Base-by-base conservation (phyloP, 2,888 invertebrate species). In the Drosophila crucigera region DNA sequence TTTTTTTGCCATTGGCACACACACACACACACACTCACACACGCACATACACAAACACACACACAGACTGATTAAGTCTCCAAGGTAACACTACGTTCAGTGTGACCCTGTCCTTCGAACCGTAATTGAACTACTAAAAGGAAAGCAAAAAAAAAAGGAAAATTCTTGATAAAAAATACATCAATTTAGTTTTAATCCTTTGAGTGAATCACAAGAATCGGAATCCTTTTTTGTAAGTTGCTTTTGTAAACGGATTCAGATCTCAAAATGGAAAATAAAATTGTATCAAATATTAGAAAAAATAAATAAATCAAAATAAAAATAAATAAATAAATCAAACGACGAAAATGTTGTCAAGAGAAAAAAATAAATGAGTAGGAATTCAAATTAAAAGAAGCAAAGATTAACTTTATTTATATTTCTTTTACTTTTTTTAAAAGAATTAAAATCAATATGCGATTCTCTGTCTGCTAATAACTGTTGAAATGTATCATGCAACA, bases 1-100 rank as follows among this genome's bases (percentile, higher is more conserved):
- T 59, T 71, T 68, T 60, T 59, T 50, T 52, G 63, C 66, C 67
- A 16, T 22, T 39, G 58, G 56, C 73, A 30, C 28, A 60, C 43
- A n/a, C 39, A 41, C n/a, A 41, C n/a, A 41, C n/a, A 41, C 39
- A 14, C 22, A 22, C 22, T n/a, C n/a, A 25, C 25, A 9, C 35
- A 11, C 11, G n/a, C 19, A 2, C 35, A 16, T 3, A 39, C 39
- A n/a, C 4, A n/a, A 5, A 30, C 30, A 30, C 30, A 9, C 35
- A 11, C n/a, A 14, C 7, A 11, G 14, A 9, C 9, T 9, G 39
- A 39, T 30, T 56, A n/a, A 9, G 14, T 56, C n/a, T 28, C n/a
- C 56, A 67, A 59, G 61, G 56, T 60, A 69, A 35, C 55, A 55
- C 47, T 41, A n/a, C 11, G 39, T 53, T 22, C 14, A 37, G 64